phyloP scores from a whole-genome alignment of 1,140 invertebrate species.

The Lerema accius region DNA sequence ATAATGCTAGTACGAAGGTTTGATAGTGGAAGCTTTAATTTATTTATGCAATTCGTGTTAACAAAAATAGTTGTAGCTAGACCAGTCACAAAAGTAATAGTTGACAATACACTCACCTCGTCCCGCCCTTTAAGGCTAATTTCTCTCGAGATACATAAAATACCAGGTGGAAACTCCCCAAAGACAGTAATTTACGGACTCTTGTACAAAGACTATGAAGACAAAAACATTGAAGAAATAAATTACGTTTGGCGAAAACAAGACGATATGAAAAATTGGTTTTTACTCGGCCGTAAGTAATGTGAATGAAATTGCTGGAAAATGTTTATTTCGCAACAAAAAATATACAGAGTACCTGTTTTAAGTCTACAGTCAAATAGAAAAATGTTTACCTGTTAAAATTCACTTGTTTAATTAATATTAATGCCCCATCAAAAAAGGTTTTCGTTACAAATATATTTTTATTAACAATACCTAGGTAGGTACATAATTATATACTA shows the following conservation, averaged over 20 bases:
- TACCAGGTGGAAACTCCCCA: conserved; percentile 2
- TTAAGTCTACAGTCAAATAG: too few species aligned
- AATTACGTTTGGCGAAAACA: conserved; percentile 14
- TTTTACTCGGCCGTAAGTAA: not conserved
- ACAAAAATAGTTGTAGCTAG: too few species aligned
- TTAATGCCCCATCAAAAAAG: too few species aligned
- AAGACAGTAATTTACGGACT: conserved; percentile 1
- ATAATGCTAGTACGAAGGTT: too few species aligned
- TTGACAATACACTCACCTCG: not conserved
- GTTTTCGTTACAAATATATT: too few species aligned
- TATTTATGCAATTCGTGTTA: too few species aligned
- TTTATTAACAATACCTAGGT: too few species aligned
- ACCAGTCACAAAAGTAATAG: conserved; percentile 6
- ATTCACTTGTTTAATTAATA: too few species aligned
- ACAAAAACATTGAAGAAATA: conserved; percentile 14
- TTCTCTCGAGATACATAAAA: conserved; percentile 15
- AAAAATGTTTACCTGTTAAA: too few species aligned
- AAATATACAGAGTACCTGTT: too few species aligned
- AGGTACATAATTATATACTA: too few species aligned
- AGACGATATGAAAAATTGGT: conserved; percentile 7
- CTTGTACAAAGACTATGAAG: conserved; percentile 7
- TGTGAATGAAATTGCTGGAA: conserved; percentile 4
- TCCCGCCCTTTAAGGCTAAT: conserved; percentile 4
- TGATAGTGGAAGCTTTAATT: too few species aligned
- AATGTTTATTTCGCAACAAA: not conserved